Evolutionary conservation across 1,140 invertebrate species (phyloP).

Genomic region (Heliconius congener): DNA sequence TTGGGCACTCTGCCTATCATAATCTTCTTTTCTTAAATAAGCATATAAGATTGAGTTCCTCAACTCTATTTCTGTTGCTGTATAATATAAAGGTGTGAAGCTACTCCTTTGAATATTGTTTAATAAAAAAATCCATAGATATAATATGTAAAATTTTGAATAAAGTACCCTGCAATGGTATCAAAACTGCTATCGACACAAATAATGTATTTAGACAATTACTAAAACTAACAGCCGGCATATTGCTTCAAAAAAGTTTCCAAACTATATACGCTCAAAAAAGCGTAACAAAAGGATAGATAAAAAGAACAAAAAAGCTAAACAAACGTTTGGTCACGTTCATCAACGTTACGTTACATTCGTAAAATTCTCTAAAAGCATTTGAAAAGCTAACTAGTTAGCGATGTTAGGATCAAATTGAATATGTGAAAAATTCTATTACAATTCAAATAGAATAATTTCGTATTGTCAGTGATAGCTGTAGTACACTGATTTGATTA

Average conservation of each 20-base stretch:
- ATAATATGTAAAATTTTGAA: background rate
- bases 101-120: too few relatives aligned
- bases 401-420: slow-evolving; percentile 10
- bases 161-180: background rate
- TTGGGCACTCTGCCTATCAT: too few relatives aligned
- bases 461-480: background rate
- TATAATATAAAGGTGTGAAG: too few relatives aligned
- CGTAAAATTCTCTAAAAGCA: slow-evolving; percentile 21
- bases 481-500: background rate
- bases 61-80: too few relatives aligned
- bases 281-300: background rate
- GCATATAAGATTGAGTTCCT: too few relatives aligned
- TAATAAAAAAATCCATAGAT: too few relatives aligned
- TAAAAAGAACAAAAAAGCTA: background rate
- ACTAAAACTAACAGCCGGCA: background rate
- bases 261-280: background rate
- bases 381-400: slow-evolving; percentile 9
- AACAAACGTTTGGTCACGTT: slow-evolving; percentile 33
- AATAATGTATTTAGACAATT: background rate
- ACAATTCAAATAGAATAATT: background rate
- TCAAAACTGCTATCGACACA: background rate
- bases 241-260: background rate
- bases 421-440: slow-evolving; percentile 1
- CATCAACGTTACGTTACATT: slow-evolving; percentile 27
- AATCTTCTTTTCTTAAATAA: too few relatives aligned